Evolutionary conservation across 1,140 invertebrate genomes (phyloP).

Genomic region (Fopius arisanus): DNA sequence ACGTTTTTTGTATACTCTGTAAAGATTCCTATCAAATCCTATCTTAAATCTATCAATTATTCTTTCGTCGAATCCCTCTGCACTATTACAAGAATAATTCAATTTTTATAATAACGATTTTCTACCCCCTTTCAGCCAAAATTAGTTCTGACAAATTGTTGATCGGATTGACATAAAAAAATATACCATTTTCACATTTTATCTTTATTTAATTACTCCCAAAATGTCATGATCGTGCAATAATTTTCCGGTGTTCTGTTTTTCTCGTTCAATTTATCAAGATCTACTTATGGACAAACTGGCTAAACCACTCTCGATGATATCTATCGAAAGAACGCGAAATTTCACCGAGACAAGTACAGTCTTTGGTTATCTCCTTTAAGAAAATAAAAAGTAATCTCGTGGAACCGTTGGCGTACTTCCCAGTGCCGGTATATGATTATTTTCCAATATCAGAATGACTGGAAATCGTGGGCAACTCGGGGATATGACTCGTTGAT

Average conservation of each 20-base stretch:
- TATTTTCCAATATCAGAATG: background rate
- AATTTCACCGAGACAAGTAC: background rate
- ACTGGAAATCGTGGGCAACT: background rate
- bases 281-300: background rate
- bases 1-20: background rate
- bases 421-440: background rate
- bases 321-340: background rate
- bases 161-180: too few species aligned
- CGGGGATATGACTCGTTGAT: background rate
- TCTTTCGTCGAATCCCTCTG: background rate
- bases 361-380: background rate
- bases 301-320: slow-evolving; percentile 5
- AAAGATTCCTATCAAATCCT: background rate
- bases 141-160: too few species aligned
- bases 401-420: background rate
- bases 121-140: too few species aligned
- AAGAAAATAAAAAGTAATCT: too few species aligned
- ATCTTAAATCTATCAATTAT: background rate
- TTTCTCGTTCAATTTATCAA: background rate
- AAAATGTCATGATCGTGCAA: too few species aligned
- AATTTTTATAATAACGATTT: too few species aligned
- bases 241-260: too few species aligned
- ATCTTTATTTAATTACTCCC: too few species aligned
- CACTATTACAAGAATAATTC: too few species aligned
- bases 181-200: too few species aligned